phyloP scores from a whole-genome alignment of 2,888 invertebrate genomes.

The Pristionchus japonicus region DNA sequence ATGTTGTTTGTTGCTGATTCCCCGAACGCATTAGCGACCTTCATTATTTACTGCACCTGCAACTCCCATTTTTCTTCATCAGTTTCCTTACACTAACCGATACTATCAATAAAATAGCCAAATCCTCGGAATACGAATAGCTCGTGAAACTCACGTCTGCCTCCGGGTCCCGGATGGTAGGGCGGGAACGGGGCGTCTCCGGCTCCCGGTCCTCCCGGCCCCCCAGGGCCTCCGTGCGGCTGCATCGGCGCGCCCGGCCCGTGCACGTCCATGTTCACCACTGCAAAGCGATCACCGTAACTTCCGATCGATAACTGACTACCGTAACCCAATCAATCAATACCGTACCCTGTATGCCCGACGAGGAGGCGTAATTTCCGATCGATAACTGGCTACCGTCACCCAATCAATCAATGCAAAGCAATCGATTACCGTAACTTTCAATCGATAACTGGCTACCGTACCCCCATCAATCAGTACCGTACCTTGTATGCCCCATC shows the following conservation, averaged over 20 bases:
- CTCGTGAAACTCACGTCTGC: conserved; percentile 38
- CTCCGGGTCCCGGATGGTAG: neutral
- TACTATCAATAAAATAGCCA: too few species aligned
- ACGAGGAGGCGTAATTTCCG: too few species aligned
- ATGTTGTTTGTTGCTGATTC: too few species aligned
- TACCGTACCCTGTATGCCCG: neutral
- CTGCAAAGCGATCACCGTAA: neutral
- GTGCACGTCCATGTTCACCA: conserved; percentile 33
- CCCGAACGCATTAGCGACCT: too few species aligned
- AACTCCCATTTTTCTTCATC: too few species aligned
- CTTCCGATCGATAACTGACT: neutral
- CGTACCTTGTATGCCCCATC: conserved; percentile 8
- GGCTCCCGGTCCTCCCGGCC: neutral
- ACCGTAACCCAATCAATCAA: neutral
- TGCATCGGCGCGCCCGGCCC: neutral
- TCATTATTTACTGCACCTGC: too few species aligned
- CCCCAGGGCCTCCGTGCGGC: neutral
- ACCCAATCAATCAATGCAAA: too few species aligned
- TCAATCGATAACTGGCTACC: too few species aligned
- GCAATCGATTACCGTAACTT: neutral
- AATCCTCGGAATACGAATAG: too few species aligned
- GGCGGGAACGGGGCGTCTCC: neutral
- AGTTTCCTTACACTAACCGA: too few species aligned
- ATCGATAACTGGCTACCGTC: too few species aligned
- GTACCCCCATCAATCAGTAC: neutral